Percentiles rank a stretch among this genome's conserved stretches.
phyloP scores from a whole-genome alignment of 1,140 invertebrate genomes.

The Periplaneta americana region DNA sequence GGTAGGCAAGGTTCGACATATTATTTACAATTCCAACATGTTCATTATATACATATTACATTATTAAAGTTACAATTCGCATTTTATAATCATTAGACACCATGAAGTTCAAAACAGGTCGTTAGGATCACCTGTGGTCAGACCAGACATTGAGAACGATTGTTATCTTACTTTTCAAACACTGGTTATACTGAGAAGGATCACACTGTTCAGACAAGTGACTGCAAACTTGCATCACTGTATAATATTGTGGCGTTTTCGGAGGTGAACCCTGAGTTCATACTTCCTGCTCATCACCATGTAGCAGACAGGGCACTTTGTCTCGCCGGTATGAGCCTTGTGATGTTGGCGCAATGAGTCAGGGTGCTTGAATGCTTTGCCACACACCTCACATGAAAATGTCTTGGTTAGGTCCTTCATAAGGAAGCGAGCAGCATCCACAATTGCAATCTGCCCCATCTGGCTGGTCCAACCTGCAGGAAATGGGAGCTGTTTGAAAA shows the following conservation, averaged over 20 bases:
- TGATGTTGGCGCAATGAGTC: slow-evolving; percentile 69
- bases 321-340: slow-evolving; percentile 50
- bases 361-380: slow-evolving; percentile 70
- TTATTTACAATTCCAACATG: too few relatives aligned
- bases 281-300: slow-evolving; percentile 30
- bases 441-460: neutral
- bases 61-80: too few relatives aligned
- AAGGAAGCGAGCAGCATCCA: neutral
- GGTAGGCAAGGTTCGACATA: too few relatives aligned
- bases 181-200: too few relatives aligned
- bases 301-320: slow-evolving; percentile 30
- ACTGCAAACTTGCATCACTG: neutral
- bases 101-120: too few relatives aligned
- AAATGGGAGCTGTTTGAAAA: neutral
- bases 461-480: neutral
- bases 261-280: slow-evolving; percentile 31
- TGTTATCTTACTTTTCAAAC: too few relatives aligned
- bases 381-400: slow-evolving; percentile 52
- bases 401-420: neutral
- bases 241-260: slow-evolving; percentile 23
- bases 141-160: too few relatives aligned
- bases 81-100: too few relatives aligned
- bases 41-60: too few relatives aligned
- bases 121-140: too few relatives aligned
- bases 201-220: too few relatives aligned